Percentiles rank a stretch among this genome's conserved stretches.
These are phyloP conservation scores for Caenorhabditis virilis DNA, from an alignment of 2,888 invertebrate genomes.

Conservation along the genomic window DNA sequence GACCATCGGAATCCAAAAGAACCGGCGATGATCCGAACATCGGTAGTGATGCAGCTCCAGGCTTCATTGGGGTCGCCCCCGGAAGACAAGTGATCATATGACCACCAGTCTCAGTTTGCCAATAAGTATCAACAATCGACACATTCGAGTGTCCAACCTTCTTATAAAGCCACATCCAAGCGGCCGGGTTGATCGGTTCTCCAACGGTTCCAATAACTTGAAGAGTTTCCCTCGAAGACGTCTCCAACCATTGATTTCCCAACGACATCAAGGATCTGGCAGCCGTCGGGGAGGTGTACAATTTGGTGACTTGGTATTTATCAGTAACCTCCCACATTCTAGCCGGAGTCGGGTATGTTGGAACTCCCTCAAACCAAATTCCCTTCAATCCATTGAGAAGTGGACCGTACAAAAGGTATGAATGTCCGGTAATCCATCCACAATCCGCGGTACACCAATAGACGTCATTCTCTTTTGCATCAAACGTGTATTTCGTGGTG, in stretches of 20 bases:
- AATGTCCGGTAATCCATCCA: slow-evolving; percentile 78
- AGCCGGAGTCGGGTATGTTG: slow-evolving; percentile 89
- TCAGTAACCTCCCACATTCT: slow-evolving; percentile 90
- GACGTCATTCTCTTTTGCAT: slow-evolving; percentile 73
- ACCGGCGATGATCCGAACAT: slow-evolving; percentile 94
- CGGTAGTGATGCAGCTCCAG: slow-evolving; percentile 95
- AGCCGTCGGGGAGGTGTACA: slow-evolving; percentile 98
- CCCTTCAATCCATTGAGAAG: slow-evolving; percentile 90
- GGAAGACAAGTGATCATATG: slow-evolving; percentile 94
- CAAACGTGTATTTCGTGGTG: slow-evolving; percentile 83
- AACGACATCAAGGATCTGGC: slow-evolving; percentile 93
- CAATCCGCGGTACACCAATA: slow-evolving; percentile 92
- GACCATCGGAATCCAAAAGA: slow-evolving; percentile 82
- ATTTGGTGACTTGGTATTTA: slow-evolving; percentile 86
- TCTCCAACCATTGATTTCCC: slow-evolving; percentile 83
- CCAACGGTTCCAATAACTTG: slow-evolving; percentile 94
- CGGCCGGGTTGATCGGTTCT: slow-evolving; percentile 95
- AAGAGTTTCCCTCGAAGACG: slow-evolving; percentile 71
- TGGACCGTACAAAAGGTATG: slow-evolving; percentile 83
- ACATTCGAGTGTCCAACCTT: slow-evolving; percentile 71
- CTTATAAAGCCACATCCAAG: slow-evolving; percentile 67
- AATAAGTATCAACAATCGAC: slow-evolving; percentile 95
- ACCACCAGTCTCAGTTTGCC: slow-evolving; percentile 99
- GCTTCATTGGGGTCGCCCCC: slow-evolving; percentile 94
- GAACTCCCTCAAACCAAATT: slow-evolving; percentile 89